Evolutionary conservation across 2,797 vertebrate genomes (phyloP), one percentile per base, ranked within the genome.

Genomic region (Lateolabrax maculatus): DNA sequence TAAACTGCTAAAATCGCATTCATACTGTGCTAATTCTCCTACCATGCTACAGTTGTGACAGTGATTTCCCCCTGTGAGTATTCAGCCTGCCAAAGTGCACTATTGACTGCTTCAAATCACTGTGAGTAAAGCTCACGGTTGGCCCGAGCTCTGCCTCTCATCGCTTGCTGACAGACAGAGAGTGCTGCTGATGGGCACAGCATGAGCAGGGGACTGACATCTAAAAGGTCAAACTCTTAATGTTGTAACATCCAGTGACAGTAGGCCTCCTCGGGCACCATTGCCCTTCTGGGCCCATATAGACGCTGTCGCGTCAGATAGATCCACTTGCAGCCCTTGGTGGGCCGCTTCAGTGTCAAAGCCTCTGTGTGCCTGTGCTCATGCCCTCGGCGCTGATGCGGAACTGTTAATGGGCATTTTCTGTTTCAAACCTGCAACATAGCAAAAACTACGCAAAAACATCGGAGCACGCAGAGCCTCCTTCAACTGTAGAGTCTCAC

Each of bases 171-270:
- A 86, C 84, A 80, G 87, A 82, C 75, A n/a, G n/a, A n/a, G 51
- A 75, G 61, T 18, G 56, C 71, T 1, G 69, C 83, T 87, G 82
- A 89, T 83, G 90, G 83, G 84, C 77, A 68, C 64, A 53, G 81
- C 34, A 6, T 53, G 79, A 81, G 84, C 68, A 43, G 49, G 72
- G 69, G 19, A 48, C 71, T 68, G 79, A 72, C 79, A 67, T 82
- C 77, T 25, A 9, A 86, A 93, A 93, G 91, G 87, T 93, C 91
- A 90, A 79, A 81, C 84, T 90, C 81, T 84, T 85, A 90, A 87
- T 79, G 89, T 87, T 75, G 90, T 90, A 85, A 88, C 80, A 77
- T 83, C 21, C 70, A 84, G 80, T 53, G 82, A 83, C 80, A 77
- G 80, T 16, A 9, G 79, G 78, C 71, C 60, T 87, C 81, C 77